Percentiles rank a stretch among this genome's conserved stretches.
Evolutionary conservation across 37 sponge, comb jelly and placozoan species (phyloP).

Genomic region (Ephydatia muelleri): DNA sequence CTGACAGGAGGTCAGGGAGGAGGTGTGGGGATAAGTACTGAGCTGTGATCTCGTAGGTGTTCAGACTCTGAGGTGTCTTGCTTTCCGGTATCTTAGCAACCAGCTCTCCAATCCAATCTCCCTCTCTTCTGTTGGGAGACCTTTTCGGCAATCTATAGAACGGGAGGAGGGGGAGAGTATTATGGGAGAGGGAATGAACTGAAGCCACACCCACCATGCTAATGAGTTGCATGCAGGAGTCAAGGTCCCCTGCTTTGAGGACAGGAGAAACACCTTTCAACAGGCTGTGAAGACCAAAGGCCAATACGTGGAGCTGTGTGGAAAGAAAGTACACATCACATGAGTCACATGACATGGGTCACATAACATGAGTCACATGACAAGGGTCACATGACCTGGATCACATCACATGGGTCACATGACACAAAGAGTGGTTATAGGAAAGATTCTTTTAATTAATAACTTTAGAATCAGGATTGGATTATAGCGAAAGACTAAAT

Average conservation of each 20-base stretch:
- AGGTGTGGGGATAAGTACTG: slow-evolving; percentile 66
- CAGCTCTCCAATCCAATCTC: slow-evolving; percentile 64
- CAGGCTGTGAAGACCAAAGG: slow-evolving; percentile 74
- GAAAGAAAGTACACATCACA: not conserved
- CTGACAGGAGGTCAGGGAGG: slow-evolving; percentile 55
- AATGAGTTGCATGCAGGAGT: slow-evolving; percentile 64
- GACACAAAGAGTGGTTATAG: too few species aligned
- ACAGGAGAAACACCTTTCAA: slow-evolving; percentile 60
- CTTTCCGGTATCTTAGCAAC: slow-evolving; percentile 80
- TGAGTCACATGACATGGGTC: not conserved
- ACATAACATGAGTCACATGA: too few species aligned
- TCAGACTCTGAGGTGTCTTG: slow-evolving; percentile 63
- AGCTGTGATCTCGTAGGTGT: slow-evolving; percentile 60
- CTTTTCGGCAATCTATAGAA: slow-evolving; percentile 36
- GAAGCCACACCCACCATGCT: slow-evolving; percentile 17
- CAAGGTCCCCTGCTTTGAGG: slow-evolving; percentile 78
- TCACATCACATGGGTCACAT: too few species aligned
- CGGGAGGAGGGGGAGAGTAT: not conserved
- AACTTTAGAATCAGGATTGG: not conserved
- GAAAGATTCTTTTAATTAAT: too few species aligned
- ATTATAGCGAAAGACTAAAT: too few species aligned
- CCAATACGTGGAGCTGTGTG: slow-evolving; percentile 78
- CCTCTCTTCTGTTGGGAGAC: slow-evolving; percentile 81
- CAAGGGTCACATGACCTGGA: too few species aligned
- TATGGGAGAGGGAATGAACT: not conserved